Percentiles rank a stretch among this genome's conserved stretches.
Conservation (phyloP, 2,113 vertebrate genomes). For the Microcebus griseorufus region DNA sequence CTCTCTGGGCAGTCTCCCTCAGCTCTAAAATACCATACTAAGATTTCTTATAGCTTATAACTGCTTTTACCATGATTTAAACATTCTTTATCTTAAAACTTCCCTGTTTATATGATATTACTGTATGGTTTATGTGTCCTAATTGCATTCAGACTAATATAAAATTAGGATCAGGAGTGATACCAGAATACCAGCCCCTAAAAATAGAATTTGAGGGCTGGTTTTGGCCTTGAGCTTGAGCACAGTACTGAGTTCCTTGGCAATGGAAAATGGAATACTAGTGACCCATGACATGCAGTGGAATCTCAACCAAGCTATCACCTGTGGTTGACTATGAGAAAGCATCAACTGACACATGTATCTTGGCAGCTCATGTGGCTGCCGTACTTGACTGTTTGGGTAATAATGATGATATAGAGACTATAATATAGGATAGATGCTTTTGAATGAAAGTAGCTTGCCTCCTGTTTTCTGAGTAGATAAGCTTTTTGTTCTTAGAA, state of each 20-base stretch:
- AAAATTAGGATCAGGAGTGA: not conserved
- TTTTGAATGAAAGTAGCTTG: not conserved
- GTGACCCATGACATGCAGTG: not conserved
- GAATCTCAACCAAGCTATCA: not conserved
- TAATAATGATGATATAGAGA: not conserved
- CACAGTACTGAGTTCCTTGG: not conserved
- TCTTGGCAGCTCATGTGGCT: not conserved
- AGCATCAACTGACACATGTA: not conserved
- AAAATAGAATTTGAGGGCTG: not conserved
- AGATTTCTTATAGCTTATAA: not conserved
- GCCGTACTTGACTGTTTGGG: not conserved
- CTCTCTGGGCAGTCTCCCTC: accelerated
- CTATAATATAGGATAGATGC: not conserved
- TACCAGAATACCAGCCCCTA: not conserved
- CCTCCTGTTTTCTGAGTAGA: not conserved
- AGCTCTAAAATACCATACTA: not conserved
- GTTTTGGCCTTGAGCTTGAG: not conserved
- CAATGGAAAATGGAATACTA: not conserved
- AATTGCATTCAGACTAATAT: not conserved
- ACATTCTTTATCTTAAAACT: not conserved
- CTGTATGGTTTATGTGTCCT: not conserved
- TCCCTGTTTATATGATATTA: not conserved
- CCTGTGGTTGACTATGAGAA: not conserved
- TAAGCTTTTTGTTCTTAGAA: not conserved
- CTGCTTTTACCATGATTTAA: not conserved